These are phyloP conservation scores for Malurus elegans DNA, from an alignment of 2,113 vertebrate species.

Conservation along the genomic window DNA sequence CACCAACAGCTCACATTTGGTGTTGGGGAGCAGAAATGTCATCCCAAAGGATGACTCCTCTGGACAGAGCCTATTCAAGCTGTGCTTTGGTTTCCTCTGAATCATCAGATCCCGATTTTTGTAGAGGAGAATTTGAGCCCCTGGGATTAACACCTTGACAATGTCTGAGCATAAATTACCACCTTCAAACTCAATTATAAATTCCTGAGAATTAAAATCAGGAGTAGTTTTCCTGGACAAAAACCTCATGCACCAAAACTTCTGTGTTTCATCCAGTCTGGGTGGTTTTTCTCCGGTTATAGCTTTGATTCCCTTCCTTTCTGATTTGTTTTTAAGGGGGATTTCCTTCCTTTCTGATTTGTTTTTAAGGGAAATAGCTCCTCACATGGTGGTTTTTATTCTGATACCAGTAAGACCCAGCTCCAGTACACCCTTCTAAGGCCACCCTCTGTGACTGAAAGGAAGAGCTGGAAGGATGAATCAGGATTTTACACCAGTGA, in stretches of 20 bases:
- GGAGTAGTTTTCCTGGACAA: not conserved
- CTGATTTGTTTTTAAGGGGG: not conserved
- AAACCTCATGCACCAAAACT: not conserved
- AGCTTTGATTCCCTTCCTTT: not conserved
- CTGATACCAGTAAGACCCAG: not conserved
- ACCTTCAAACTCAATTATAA: not conserved
- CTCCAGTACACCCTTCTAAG: not conserved
- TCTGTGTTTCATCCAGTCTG: not conserved
- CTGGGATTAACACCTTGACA: not conserved
- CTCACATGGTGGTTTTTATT: not conserved
- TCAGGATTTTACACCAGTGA: not conserved
- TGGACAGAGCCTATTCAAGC: not conserved
- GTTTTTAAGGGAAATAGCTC: not conserved
- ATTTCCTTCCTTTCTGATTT: not conserved
- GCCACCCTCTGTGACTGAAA: not conserved
- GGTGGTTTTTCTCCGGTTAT: not conserved
- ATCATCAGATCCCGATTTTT: not conserved
- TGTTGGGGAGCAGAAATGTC: not conserved
- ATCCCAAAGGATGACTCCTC: not conserved
- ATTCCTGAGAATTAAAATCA: not conserved
- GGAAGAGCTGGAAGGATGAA: not conserved
- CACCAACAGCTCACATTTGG: not conserved
- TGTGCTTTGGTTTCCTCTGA: rapidly evolving
- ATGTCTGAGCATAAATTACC: not conserved
- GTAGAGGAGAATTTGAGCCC: not conserved